A percentile compares a stretch with the other conserved stretches of the same genome.
phyloP scores from a whole-genome alignment of 2,113 vertebrate genomes.

The Glaucomys volans region DNA sequence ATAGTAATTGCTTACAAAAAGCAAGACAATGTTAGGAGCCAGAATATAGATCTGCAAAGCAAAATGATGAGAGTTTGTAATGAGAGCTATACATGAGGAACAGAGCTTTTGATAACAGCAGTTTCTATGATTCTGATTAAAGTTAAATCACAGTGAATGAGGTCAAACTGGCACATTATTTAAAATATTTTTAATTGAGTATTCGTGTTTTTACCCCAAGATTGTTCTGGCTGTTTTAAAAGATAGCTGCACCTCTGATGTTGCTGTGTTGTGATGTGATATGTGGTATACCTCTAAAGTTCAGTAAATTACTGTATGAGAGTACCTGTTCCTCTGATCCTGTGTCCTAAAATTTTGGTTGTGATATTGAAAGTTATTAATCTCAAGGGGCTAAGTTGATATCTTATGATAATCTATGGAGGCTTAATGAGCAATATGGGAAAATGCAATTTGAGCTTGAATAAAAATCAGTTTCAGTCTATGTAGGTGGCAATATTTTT shows the following conservation, averaged over 20 bases:
- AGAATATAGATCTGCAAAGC: conserved; percentile 30
- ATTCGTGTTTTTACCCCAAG: background rate
- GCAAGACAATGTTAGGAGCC: background rate
- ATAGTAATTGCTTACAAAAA: conserved; percentile 64
- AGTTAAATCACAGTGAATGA: background rate
- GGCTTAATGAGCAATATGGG: background rate
- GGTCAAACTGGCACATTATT: background rate
- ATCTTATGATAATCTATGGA: background rate
- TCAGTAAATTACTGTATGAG: background rate
- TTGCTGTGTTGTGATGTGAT: background rate
- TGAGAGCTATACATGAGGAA: background rate
- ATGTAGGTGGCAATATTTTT: background rate
- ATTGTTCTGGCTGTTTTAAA: background rate
- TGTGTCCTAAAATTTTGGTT: background rate
- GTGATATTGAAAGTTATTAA: conserved; percentile 22
- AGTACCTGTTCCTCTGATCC: background rate
- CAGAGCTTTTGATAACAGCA: background rate
- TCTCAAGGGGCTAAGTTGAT: background rate
- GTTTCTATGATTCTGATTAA: background rate
- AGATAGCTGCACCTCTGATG: background rate
- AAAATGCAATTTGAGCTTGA: background rate
- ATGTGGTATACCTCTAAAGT: background rate
- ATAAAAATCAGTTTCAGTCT: conserved; percentile 1
- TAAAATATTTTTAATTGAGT: conserved; percentile 5
- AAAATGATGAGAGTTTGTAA: conserved; percentile 15